Base-by-base conservation (phyloP, 2,888 invertebrate species). In the Heliothis peltigera region DNA sequence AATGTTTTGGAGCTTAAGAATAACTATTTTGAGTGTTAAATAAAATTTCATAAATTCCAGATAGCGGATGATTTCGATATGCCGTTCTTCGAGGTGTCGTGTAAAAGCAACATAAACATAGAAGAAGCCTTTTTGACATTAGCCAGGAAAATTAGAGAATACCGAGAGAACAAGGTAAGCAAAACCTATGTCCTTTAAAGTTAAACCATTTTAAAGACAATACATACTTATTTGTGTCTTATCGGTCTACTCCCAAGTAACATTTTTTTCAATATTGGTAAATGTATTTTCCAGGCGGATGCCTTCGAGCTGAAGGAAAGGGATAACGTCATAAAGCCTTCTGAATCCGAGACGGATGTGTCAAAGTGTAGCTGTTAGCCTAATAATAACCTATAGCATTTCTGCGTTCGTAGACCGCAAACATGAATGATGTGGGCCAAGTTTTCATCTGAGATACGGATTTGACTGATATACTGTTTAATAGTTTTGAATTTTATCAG, bases 41-140 rank as follows among this genome's bases (percentile, higher is more conserved):
- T n/a, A n/a, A n/a, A n/a, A n/a, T n/a, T n/a, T n/a, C n/a, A n/a
- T n/a, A n/a, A n/a, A 51, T 58, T 95, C 94, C 92, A 97, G 97
- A 97, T 98, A 91, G 98, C 98, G 0, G 98, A 98, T 85, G 97
- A 97, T 87, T 98, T 98, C 84, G 98, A 98, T 81, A 97, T 98
- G 96, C 98, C 98, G 35, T 98, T 98, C 89, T 98, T 97, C 87
- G 98, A 98, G 92, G 98, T 98, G 15, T 98, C 98, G 12, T 98
- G 98, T 92, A 98, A 98, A 91, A 97, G 97, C 80, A 97, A 98
- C 87, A 96, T 98, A 67, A 98, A 98, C 83, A 98, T 98, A 84
- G 98, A 98, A 88, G 97, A 97, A 86, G 97, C 97, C 55, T 98
- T 98, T 89, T 91, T 98, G 75, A 97, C 97, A 51, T 92, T 98